phyloP scores from a whole-genome alignment of 2,797 vertebrate genomes.

The Cuniculus paca region DNA sequence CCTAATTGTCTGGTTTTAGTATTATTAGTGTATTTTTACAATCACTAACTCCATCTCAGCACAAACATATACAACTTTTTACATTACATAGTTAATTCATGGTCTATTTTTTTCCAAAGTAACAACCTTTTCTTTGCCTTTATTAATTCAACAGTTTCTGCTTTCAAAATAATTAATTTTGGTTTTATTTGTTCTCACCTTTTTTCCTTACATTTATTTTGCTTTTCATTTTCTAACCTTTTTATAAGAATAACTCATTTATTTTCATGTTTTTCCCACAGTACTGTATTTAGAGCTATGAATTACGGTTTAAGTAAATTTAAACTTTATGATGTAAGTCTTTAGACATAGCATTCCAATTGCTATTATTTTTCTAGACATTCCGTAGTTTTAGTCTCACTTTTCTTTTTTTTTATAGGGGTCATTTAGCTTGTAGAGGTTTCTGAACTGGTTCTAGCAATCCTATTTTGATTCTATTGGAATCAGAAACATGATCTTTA shows the following conservation, averaged over 20 bases:
- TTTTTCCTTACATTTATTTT: slow-evolving; percentile 25
- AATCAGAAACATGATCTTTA: background rate
- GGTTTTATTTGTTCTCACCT: slow-evolving; percentile 19
- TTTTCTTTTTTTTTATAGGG: background rate
- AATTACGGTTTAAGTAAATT: background rate
- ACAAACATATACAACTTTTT: background rate
- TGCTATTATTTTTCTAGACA: slow-evolving; percentile 8
- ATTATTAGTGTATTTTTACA: background rate
- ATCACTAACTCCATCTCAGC: background rate
- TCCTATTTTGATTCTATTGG: background rate
- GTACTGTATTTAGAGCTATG: background rate
- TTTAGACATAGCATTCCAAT: background rate
- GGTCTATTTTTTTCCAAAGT: background rate
- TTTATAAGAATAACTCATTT: slow-evolving; percentile 34
- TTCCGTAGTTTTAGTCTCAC: background rate
- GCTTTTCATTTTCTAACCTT: slow-evolving; percentile 16
- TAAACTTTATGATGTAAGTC: background rate
- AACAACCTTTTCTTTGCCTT: slow-evolving; percentile 50
- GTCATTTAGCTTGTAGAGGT: background rate
- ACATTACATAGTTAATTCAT: background rate
- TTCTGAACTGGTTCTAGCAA: background rate
- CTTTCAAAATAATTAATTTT: slow-evolving; percentile 67
- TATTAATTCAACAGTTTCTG: background rate
- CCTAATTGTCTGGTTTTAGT: background rate
- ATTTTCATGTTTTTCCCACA: background rate